Evolutionary conservation across 2,888 invertebrate species (phyloP).

Genomic region (Eupeodes latifasciatus): DNA sequence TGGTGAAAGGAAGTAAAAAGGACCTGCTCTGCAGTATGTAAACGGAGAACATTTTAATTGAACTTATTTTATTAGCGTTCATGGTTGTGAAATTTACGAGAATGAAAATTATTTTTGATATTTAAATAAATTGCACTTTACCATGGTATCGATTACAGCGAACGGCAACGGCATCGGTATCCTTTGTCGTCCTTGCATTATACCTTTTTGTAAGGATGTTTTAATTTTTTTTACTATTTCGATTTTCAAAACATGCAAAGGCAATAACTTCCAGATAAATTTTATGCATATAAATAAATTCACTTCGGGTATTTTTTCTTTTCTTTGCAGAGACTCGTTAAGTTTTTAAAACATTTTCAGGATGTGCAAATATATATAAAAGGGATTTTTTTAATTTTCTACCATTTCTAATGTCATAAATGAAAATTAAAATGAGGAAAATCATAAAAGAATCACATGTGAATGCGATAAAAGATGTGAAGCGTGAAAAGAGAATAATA

Average conservation of each 20-base stretch:
- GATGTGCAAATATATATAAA: conserved; percentile 53
- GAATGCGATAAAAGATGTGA: conserved; percentile 70
- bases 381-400: conserved; percentile 71
- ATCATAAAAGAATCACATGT: conserved; percentile 70
- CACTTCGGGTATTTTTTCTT: conserved; percentile 30
- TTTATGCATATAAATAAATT: conserved; percentile 36
- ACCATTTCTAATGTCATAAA: conserved; percentile 66
- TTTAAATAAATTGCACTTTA: conserved; percentile 75
- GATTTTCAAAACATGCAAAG: conserved; percentile 53
- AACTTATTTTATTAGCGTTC: conserved; percentile 76
- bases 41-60: conserved; percentile 72
- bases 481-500: conserved; percentile 64
- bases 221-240: conserved; percentile 32
- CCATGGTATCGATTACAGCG: conserved; percentile 43
- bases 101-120: conserved; percentile 67
- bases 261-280: conserved; percentile 64
- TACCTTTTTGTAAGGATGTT: neutral
- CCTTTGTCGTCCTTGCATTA: conserved; percentile 1
- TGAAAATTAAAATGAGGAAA: conserved; percentile 63
- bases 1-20: neutral
- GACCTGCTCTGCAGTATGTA: conserved; percentile 40
- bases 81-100: conserved; percentile 70
- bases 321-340: neutral
- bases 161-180: conserved; percentile 9
- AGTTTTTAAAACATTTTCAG: conserved; percentile 40